Conservation (phyloP, 2,888 invertebrate genomes). For the Rutpela maculata region DNA sequence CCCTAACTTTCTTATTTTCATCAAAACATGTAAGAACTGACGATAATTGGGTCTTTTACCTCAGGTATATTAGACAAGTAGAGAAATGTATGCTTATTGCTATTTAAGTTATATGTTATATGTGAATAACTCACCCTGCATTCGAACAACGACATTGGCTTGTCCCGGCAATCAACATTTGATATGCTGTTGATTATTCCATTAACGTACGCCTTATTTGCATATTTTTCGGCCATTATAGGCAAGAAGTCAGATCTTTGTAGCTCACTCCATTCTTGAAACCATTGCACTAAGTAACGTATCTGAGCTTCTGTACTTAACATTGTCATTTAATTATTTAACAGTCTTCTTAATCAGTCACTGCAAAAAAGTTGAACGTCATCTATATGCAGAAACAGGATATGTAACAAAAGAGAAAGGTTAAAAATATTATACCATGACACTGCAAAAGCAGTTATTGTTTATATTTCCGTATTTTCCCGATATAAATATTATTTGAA, state of each 20-base stretch:
- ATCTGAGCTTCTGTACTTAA: constrained; percentile 83
- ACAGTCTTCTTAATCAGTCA: constrained; percentile 60
- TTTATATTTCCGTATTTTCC: constrained; percentile 40
- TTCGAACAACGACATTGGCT: constrained; percentile 88
- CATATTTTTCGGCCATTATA: constrained; percentile 81
- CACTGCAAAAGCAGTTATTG: constrained; percentile 63
- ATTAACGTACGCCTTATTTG: constrained; percentile 81
- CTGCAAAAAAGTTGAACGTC: constrained; percentile 57
- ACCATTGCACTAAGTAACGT: constrained; percentile 90
- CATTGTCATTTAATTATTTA: constrained; percentile 61
- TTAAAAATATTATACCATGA: constrained; percentile 61
- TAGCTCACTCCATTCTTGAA: constrained; percentile 91
- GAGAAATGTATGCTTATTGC: not conserved
- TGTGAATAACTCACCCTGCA: constrained; percentile 80
- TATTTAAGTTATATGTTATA: not conserved
- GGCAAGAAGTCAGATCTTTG: constrained; percentile 90
- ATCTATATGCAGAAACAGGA: constrained; percentile 46
- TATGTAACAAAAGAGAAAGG: constrained; percentile 63
- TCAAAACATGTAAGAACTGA: no score
- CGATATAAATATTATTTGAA: not conserved
- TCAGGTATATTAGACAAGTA: no score
- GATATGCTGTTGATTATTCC: constrained; percentile 83
- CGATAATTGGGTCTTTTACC: no score
- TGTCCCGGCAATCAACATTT: constrained; percentile 81
- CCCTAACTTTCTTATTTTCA: no score